Percentiles rank a stretch among this genome's conserved stretches.
These are phyloP conservation scores for Cryptoprocta ferox DNA, from an alignment of 2,797 vertebrate species.

Conservation along the genomic window DNA sequence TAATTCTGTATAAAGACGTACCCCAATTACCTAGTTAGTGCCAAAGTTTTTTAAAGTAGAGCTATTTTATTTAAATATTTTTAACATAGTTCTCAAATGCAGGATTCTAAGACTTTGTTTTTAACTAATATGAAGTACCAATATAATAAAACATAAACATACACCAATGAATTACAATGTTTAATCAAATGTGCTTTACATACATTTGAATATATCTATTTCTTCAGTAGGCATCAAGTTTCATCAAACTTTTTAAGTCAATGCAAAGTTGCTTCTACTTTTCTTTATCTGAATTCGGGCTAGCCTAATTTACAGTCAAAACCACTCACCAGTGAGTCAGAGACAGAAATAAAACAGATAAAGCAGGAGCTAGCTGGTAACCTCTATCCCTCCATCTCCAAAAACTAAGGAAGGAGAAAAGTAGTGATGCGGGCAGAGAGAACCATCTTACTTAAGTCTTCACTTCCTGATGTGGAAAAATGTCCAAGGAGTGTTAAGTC, in stretches of 20 bases:
- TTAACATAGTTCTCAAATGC: neutral
- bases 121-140: conserved; percentile 35
- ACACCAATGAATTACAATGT: neutral
- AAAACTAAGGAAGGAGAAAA: neutral
- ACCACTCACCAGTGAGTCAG: neutral
- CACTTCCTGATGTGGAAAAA: neutral
- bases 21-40: neutral
- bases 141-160: neutral
- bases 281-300: neutral
- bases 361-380: neutral
- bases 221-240: neutral
- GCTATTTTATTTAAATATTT: conserved; percentile 33
- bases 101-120: conserved; percentile 27
- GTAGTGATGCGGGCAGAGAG: neutral
- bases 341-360: conserved; percentile 18
- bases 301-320: neutral
- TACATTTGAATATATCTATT: conserved; percentile 17
- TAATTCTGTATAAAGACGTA: conserved; percentile 1
- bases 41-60: neutral
- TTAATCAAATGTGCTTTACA: conserved; percentile 33
- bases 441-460: neutral
- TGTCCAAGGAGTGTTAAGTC: neutral
- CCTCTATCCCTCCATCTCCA: neutral
- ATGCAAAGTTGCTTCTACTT: neutral
- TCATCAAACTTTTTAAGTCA: conserved; percentile 18